phyloP scores from a whole-genome alignment of 2,888 invertebrate genomes.

The Agapostemon virescens region DNA sequence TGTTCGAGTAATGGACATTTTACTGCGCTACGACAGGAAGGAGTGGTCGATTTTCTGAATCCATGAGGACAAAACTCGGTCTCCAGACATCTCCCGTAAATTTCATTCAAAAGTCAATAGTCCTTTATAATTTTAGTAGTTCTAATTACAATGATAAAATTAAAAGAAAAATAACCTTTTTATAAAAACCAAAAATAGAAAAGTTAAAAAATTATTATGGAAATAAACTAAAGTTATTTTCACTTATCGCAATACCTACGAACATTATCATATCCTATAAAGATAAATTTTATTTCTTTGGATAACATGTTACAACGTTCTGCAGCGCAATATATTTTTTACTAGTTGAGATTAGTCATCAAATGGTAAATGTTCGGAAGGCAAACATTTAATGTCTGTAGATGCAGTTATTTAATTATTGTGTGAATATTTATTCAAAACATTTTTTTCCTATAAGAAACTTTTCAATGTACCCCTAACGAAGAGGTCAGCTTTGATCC shows the following conservation, averaged over 20 bases:
- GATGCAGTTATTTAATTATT: neutral
- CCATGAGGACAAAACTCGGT: neutral
- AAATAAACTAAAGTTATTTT: neutral
- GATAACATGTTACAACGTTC: no score
- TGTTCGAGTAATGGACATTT: constrained; percentile 3
- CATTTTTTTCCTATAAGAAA: neutral
- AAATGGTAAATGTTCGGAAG: neutral
- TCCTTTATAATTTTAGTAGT: no score
- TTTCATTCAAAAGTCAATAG: neutral
- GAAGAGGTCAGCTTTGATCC: no score
- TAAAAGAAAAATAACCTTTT: neutral
- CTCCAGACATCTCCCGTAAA: neutral
- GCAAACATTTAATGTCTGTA: neutral
- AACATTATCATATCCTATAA: neutral
- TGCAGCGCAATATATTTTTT: neutral
- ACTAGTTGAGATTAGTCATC: neutral
- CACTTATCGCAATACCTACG: neutral
- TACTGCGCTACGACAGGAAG: neutral
- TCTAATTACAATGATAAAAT: neutral
- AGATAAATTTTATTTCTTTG: no score
- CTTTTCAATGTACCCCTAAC: neutral
- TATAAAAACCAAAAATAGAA: neutral
- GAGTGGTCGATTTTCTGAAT: neutral
- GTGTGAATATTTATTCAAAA: neutral
- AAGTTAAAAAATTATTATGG: neutral